Evolutionary conservation across 1,140 invertebrate species (phyloP), one percentile per base, ranked within the genome.

Genomic region (Drosophila triauraria): DNA sequence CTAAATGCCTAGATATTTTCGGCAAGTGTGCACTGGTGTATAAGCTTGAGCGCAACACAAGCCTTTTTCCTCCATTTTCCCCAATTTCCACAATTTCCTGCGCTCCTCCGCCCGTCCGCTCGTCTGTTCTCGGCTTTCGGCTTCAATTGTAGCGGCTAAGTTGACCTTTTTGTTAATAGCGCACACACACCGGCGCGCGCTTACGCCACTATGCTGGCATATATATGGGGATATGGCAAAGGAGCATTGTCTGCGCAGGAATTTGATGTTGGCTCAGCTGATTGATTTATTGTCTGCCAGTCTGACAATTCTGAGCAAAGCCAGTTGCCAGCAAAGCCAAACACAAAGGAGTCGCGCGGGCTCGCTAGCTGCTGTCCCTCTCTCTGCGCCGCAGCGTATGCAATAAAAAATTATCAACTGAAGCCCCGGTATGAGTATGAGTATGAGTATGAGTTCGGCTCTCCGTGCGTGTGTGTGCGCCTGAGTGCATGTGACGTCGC

Each of bases 211-310:
- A 60, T 58, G 74, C 35, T 64, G 62, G 43, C 53, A 59, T 75
- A 61, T 61, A 64, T 35, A 35, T 32, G 7, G 27, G 27, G 27
- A 30, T 13, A 40, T 56, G 59, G 51, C 51, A 27, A 60, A 47
- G 50, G 46, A 53, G 54, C 65, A 70, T 78, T 87, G 80, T 88
- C 85, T 87, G 84, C 61, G 77, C 61, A 67, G 77, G 80, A 87
- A 87, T 90, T 87, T 68, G 56, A 87, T 87, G 84, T 90, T 84
- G 67, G 79, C 80, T 75, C 84, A 87, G 85, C 85, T 87, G 84
- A 87, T 87, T 88, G 84, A 88, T 88, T 88, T 88, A 90, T 88
- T 88, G 84, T 88, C 78, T 81, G 84, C 76, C 87, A 62, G 60
- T 65, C 71, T 62, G 62, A 65, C 62, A 65, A 62, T 65, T 20